Base-by-base conservation (phyloP, 2,797 vertebrate genomes). In the Galaxias olidus region DNA sequence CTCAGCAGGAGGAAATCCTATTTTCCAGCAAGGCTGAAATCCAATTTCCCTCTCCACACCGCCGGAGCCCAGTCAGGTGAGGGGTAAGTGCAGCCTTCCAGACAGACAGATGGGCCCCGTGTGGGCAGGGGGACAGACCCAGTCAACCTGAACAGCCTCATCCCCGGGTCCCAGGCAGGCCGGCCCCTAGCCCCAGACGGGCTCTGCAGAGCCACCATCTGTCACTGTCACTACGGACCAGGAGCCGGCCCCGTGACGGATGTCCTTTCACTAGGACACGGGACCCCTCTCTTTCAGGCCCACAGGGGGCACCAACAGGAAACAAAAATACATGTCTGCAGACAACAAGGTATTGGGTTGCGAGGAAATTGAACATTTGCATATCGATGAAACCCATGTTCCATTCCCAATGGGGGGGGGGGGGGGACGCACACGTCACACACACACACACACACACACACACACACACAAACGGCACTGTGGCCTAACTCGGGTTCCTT, bases 171-270 rank as follows among this genome's bases (percentile, higher is more conserved):
- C 40, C 54, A 8, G 47, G 9, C 59, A 40, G 46, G 49, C 30
- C 58, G 6, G 9, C 48, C 55, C 59, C 46, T 10, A 40, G 15
- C 20, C 30, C 49, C 42, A 50, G 44, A 20, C 48, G 1, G 13
- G 30, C 45, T 44, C 66, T 20, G 30, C 48, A 17, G 61, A 62
- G 47, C 19, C 12, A 12, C 65, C 61, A 61, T 68, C 44, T 65
- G 68, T 68, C 43, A 18, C 44, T n/a, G 47, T 47, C 41, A 59
- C 48, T 17, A 17, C n/a, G 18, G 11, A 12, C 55, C 65, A 59
- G 18, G 49, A 51, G 48, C 17, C 48, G 52, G 6, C 30, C 11
- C 20, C 10, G n/a, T 0, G 44, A 40, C 64, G 20, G 56, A 45
- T 19, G 19, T 50, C 61, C 48, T 52, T 42, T 12, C 15, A 12